These are phyloP conservation scores for Neodiprion pinetum DNA, from an alignment of 1,140 invertebrate genomes.

Conservation along the genomic window DNA sequence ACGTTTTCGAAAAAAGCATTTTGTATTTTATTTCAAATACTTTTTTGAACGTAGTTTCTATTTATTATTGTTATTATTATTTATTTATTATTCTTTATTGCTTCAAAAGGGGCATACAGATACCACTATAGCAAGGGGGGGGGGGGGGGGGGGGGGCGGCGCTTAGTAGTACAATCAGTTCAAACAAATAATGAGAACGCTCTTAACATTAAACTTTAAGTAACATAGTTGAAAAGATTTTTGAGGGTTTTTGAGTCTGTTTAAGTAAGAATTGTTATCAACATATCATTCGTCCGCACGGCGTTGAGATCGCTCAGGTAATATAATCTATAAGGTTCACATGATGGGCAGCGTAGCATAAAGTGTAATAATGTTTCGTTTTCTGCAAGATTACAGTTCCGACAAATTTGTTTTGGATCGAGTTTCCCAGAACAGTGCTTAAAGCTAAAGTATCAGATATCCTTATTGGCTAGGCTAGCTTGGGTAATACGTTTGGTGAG, in stretches of 20 bases:
- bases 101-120: not conserved
- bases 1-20: too few species aligned
- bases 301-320: not conserved
- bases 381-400: not conserved
- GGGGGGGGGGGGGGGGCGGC: too few species aligned
- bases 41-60: not conserved
- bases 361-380: not conserved
- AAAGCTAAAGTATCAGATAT: not conserved
- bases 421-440: not conserved
- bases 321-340: not conserved
- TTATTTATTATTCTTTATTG: not conserved
- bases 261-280: not conserved
- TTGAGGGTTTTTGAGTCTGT: not conserved
- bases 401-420: not conserved
- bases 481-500: not conserved
- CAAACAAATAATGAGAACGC: not conserved
- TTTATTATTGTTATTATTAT: not conserved
- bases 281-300: not conserved
- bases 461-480: not conserved
- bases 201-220: not conserved
- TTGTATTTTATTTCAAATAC: too few species aligned
- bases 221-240: not conserved
- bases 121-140: not conserved
- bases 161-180: not conserved
- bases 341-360: not conserved